These are phyloP conservation scores for Dyspetes luteomarginatus DNA, from an alignment of 2,888 invertebrate species.

Conservation along the genomic window DNA sequence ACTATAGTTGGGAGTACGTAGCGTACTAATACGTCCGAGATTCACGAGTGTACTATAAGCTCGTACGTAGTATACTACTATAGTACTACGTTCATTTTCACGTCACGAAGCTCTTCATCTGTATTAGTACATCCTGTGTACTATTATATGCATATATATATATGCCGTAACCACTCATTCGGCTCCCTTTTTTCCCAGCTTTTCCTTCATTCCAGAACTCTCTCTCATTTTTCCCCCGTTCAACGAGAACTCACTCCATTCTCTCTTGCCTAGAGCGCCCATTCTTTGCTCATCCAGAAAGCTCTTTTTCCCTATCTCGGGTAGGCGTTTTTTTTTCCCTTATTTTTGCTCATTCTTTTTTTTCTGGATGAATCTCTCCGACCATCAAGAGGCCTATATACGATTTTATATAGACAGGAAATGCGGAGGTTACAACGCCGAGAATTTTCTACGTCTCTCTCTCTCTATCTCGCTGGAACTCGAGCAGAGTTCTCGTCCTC, in stretches of 20 bases:
- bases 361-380: slow-evolving; percentile 29
- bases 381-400: neutral
- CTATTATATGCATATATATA: slow-evolving; percentile 8
- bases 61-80: slow-evolving; percentile 58
- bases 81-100: slow-evolving; percentile 62
- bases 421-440: slow-evolving; percentile 25
- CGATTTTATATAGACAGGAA: slow-evolving; percentile 4
- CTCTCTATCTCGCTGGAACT: slow-evolving; percentile 46
- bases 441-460: slow-evolving; percentile 42
- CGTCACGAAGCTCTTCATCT: slow-evolving; percentile 40
- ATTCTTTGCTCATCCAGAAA: slow-evolving; percentile 48
- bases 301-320: slow-evolving; percentile 14
- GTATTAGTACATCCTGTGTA: slow-evolving; percentile 42
- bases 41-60: slow-evolving; percentile 41
- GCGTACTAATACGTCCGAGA: slow-evolving; percentile 60
- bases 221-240: slow-evolving; percentile 28
- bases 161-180: slow-evolving; percentile 29
- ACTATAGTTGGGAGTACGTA: slow-evolving; percentile 55
- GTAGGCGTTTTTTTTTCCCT: slow-evolving; percentile 15
- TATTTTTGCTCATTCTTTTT: slow-evolving; percentile 20
- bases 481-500: slow-evolving; percentile 41
- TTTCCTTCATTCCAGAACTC: slow-evolving; percentile 52
- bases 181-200: slow-evolving; percentile 45
- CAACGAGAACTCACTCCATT: neutral
- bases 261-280: slow-evolving; percentile 38